Percentiles rank a stretch among this genome's conserved stretches.
Conservation (phyloP, 2,113 vertebrate species). For the Camelus dromedarius region DNA sequence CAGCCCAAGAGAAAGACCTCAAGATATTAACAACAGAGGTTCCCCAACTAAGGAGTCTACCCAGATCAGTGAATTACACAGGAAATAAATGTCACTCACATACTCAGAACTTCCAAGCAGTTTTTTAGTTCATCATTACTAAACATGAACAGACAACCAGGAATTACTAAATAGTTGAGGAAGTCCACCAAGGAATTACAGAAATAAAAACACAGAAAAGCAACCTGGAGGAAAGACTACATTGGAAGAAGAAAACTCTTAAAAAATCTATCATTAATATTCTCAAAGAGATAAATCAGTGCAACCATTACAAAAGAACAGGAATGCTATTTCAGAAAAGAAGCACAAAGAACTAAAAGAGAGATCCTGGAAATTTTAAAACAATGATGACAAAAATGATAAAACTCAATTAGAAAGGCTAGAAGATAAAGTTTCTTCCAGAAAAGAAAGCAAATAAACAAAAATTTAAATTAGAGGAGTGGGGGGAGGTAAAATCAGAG, state of each 20-base stretch:
- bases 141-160: background rate
- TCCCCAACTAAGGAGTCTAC: background rate
- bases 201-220: constrained; percentile 39
- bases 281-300: constrained; percentile 39
- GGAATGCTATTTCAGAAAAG: background rate
- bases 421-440: constrained; percentile 15
- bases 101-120: constrained; percentile 30
- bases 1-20: constrained; percentile 16
- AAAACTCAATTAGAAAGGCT: background rate
- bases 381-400: background rate
- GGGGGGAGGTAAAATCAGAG: background rate
- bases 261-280: background rate
- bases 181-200: background rate
- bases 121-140: background rate
- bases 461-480: background rate
- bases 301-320: constrained; percentile 1
- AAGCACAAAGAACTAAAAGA: constrained; percentile 17
- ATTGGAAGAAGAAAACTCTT: background rate
- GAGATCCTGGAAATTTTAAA: constrained; percentile 20
- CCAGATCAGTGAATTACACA: background rate
- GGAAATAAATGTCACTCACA: background rate
- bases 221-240: background rate
- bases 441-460: constrained; percentile 40
- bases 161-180: background rate
- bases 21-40: background rate